phyloP scores from a whole-genome alignment of 1,140 invertebrate species.

The Eubasilissa regina region DNA sequence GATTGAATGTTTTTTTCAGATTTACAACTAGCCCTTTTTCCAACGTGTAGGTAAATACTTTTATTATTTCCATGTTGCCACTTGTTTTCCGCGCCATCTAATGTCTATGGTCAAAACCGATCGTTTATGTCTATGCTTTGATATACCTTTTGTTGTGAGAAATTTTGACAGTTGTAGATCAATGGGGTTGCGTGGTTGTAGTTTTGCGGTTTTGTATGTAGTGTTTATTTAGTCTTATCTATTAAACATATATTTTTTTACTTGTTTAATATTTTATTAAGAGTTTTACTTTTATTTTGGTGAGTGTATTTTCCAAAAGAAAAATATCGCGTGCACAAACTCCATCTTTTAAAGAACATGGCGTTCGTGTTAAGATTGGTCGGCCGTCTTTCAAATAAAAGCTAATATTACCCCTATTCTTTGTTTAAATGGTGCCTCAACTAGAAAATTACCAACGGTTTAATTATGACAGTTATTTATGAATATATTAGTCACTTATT shows the following conservation, averaged over 20 bases:
- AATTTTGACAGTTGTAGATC: constrained; percentile 68
- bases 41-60: background rate
- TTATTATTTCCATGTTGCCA: background rate
- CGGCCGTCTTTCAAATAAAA: constrained; percentile 18
- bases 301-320: constrained; percentile 46
- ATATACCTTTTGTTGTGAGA: constrained; percentile 67
- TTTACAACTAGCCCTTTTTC: constrained; percentile 1
- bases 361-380: constrained; percentile 30
- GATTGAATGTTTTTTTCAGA: too few species aligned
- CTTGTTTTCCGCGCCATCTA: constrained; percentile 6
- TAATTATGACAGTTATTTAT: constrained; percentile 22
- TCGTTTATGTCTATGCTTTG: too few species aligned
- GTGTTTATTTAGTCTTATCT: constrained; percentile 43
- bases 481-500: constrained; percentile 1
- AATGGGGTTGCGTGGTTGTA: constrained; percentile 36
- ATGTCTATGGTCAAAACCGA: background rate
- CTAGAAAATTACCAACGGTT: background rate
- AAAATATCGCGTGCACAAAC: constrained; percentile 39
- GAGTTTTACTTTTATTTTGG: constrained; percentile 33
- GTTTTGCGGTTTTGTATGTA: constrained; percentile 35
- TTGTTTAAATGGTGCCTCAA: constrained; percentile 7
- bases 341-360: constrained; percentile 50
- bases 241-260: constrained; percentile 13
- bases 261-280: constrained; percentile 20
- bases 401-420: background rate